These are phyloP conservation scores for Manis crassicaudata DNA, from an alignment of 2,797 vertebrate species.

Conservation along the genomic window DNA sequence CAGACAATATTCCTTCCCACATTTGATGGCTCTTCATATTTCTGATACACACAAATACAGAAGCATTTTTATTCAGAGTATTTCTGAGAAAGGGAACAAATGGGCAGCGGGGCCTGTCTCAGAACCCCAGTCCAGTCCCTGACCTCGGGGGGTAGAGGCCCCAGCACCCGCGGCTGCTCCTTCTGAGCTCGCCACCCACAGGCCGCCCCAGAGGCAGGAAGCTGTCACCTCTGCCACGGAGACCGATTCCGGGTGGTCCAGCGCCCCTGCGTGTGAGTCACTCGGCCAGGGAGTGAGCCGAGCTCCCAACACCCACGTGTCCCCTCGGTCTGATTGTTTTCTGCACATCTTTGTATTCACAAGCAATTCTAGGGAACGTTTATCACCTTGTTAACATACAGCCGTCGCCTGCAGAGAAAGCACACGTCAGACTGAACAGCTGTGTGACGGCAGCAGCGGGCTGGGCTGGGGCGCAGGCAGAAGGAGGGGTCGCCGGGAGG, in stretches of 20 bases:
- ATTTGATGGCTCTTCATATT: accelerated
- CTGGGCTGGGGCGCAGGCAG: too few species aligned
- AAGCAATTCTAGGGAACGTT: neutral
- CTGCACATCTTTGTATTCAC: neutral
- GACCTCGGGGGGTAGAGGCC: accelerated
- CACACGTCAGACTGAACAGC: accelerated
- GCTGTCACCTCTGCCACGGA: neutral
- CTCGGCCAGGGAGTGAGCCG: neutral
- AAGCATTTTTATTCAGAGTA: neutral
- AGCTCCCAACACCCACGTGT: neutral
- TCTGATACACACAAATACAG: accelerated
- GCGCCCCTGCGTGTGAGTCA: accelerated
- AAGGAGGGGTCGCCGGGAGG: neutral
- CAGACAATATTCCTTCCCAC: neutral
- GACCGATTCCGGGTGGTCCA: neutral
- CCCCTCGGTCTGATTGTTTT: neutral
- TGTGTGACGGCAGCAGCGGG: neutral
- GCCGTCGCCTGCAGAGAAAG: neutral
- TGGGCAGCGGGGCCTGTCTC: accelerated
- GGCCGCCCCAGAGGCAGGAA: neutral
- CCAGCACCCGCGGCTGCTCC: accelerated
- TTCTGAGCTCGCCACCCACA: too few species aligned
- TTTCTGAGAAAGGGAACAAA: too few species aligned
- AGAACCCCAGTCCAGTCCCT: neutral
- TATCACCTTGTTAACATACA: neutral